A percentile compares a stretch with the other conserved stretches of the same genome.
phyloP scores from a whole-genome alignment of 2,797 vertebrate species.

The Acanthurus leucopareius region DNA sequence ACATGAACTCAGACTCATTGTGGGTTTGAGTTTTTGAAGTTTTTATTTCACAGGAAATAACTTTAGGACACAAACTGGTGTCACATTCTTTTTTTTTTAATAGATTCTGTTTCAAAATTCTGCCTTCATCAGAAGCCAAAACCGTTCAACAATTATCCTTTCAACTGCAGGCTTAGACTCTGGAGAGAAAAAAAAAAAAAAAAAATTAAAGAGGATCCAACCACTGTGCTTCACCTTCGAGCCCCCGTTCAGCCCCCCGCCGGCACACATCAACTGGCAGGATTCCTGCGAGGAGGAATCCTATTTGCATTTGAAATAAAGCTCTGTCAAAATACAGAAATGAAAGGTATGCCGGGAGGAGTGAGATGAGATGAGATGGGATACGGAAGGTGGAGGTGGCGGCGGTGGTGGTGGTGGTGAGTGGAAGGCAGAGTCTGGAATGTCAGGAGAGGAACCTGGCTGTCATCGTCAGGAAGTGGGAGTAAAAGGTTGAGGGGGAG shows the following conservation, averaged over 20 bases:
- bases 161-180: slow-evolving; percentile 3
- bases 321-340: slow-evolving; percentile 63
- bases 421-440: slow-evolving; percentile 66
- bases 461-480: slow-evolving; percentile 75
- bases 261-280: slow-evolving; percentile 31
- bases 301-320: slow-evolving; percentile 69
- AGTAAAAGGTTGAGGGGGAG: slow-evolving; percentile 53
- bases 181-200: background rate
- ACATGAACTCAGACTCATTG: background rate
- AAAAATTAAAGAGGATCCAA: background rate
- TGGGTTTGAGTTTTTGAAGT: background rate
- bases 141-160: slow-evolving; percentile 13
- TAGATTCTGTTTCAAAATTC: slow-evolving; percentile 20
- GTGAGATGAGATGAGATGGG: slow-evolving; percentile 64
- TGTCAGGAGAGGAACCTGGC: slow-evolving; percentile 68
- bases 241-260: slow-evolving; percentile 4
- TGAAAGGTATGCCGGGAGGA: slow-evolving; percentile 69
- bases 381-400: slow-evolving; percentile 62
- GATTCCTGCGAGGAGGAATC: slow-evolving; percentile 37
- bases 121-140: slow-evolving; percentile 14
- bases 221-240: background rate
- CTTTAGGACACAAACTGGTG: background rate
- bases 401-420: slow-evolving; percentile 20
- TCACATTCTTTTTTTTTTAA: slow-evolving; percentile 15
- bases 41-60: slow-evolving; percentile 24